Evolutionary conservation across 1,140 invertebrate species (phyloP), one percentile per base, ranked within the genome.

Genomic region (Mizuhopecten yessoensis): DNA sequence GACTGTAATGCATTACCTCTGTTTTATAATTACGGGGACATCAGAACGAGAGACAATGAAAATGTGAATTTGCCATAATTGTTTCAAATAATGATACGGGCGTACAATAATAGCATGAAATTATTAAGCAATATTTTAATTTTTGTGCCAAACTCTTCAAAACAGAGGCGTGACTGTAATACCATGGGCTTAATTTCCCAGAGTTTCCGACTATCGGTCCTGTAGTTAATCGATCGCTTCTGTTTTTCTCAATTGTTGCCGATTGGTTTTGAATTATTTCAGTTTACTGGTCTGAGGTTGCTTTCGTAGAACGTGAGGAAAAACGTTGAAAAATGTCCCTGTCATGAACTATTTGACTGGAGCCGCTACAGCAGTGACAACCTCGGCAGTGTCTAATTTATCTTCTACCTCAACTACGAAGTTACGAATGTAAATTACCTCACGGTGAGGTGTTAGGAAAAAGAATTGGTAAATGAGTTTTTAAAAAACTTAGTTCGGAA

Each of bases 91-190:
- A 75, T 75, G 57, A 75, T 75, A 75, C 57, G 57, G 57, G 57
- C 29, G 57, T 29, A 75, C 57, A 29, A 75, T 75, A 75, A 75
- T 75, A 75, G 57, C 57, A 75, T 75, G 57, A 75, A 75, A 75
- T 75, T 75, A 75, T 75, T 75, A 75, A 75, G 57, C 57, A 75
- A 75, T 75, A 75, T 75, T 75, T 75, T 75, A 75, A 75, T 75
- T 75, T 75, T 75, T 75, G 57, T 29, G 57, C 57, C 57, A 75
- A 75, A 75, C 29, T 75, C 57, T 75, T 75, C 23, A 75, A 75
- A 75, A n/a, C 57, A 75, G 57, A 75, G 57, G 57, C 57, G 57
- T 75, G 57, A 75, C 57, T 75, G 57, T 75, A 29, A 23, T 17
- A 13, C n/a, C 57, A 29, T 29, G 57, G 57, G 57, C 29, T 75